A percentile compares a stretch with the other conserved stretches of the same genome.
These are phyloP conservation scores for Aphidius ervi DNA, from an alignment of 1,140 invertebrate species.

Conservation along the genomic window DNA sequence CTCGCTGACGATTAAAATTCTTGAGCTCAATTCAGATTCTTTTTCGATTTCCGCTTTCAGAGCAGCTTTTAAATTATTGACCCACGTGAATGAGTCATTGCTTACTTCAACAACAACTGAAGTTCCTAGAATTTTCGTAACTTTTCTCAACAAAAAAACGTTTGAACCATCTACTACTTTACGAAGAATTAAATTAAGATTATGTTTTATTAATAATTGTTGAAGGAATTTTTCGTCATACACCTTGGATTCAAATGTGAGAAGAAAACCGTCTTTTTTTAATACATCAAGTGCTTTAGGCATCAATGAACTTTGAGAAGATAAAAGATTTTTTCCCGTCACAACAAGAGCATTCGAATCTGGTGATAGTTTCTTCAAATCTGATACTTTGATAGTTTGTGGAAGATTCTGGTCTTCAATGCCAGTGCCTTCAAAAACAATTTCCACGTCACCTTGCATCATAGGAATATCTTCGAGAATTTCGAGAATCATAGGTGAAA, in stretches of 20 bases:
- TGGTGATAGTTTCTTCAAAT: constrained; percentile 58
- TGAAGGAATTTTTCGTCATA: neutral
- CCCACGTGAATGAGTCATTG: constrained; percentile 53
- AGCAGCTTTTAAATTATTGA: constrained; percentile 52
- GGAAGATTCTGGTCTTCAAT: constrained; percentile 54
- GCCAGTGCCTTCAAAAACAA: constrained; percentile 39
- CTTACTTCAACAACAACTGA: constrained; percentile 37
- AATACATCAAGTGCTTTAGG: constrained; percentile 31
- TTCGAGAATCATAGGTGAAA: constrained; percentile 54
- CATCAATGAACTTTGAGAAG: constrained; percentile 2
- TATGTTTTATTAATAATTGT: constrained; percentile 28
- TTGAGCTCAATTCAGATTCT: constrained; percentile 19
- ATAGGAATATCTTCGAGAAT: constrained; percentile 61
- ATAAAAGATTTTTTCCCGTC: constrained; percentile 44
- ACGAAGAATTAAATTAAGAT: constrained; percentile 37
- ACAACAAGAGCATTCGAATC: constrained; percentile 59
- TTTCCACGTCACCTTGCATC: constrained; percentile 57
- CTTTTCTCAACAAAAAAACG: constrained; percentile 41
- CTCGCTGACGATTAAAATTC: constrained; percentile 58
- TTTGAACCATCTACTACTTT: constrained; percentile 34
- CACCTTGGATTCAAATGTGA: constrained; percentile 45
- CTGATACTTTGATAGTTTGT: constrained; percentile 52
- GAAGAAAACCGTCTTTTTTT: constrained; percentile 50
- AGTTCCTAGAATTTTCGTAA: constrained; percentile 27
- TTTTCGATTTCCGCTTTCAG: constrained; percentile 52